Conservation (phyloP, 2,113 vertebrate genomes). For the Dromiciops gliroides region DNA sequence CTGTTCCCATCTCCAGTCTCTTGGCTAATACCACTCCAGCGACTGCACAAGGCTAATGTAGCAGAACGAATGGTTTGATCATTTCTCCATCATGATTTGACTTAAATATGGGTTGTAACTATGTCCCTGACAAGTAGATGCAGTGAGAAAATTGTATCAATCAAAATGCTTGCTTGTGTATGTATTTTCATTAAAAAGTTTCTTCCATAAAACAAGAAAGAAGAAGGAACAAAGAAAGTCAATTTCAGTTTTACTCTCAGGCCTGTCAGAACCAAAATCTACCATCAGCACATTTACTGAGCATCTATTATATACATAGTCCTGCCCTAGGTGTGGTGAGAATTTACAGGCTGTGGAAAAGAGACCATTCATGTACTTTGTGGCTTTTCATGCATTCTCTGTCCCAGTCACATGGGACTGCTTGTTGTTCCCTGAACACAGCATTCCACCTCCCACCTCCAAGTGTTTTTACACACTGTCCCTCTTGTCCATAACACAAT, state of each 20-base stretch:
- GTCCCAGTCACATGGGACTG: too few species aligned
- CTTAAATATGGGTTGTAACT: not conserved
- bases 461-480: not conserved
- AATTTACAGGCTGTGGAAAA: not conserved
- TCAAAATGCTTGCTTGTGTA: not conserved
- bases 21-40: not conserved
- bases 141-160: not conserved
- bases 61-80: not conserved
- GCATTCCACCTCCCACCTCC: not conserved
- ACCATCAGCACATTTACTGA: not conserved
- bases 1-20: not conserved
- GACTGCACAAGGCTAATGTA: not conserved
- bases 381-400: not conserved
- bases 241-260: not conserved
- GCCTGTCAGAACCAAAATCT: not conserved
- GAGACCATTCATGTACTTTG: not conserved
- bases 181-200: not conserved
- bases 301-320: not conserved
- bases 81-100: not conserved
- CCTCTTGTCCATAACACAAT: not conserved
- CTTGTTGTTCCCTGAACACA: not conserved
- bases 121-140: slow-evolving; percentile 2
- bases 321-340: not conserved
- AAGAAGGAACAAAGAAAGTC: not conserved
- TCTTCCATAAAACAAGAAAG: not conserved